These are phyloP conservation scores for Drosophila eugracilis DNA, from an alignment of 1,140 invertebrate species.

Conservation along the genomic window DNA sequence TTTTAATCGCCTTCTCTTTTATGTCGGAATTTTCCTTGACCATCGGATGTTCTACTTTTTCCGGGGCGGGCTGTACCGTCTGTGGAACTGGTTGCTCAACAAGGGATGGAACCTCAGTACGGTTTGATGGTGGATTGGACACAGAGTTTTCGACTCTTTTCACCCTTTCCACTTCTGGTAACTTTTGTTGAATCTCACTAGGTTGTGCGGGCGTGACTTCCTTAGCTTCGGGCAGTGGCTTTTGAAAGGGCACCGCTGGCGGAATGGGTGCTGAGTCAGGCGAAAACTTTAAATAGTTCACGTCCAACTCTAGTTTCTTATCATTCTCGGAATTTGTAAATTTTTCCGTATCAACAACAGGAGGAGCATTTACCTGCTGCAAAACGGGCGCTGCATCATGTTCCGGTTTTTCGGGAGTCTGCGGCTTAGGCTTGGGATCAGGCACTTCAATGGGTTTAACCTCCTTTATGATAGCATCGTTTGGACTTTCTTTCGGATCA, in stretches of 20 bases:
- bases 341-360: background rate
- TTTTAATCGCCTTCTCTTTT: slow-evolving; percentile 55
- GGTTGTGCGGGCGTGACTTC: background rate
- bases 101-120: background rate
- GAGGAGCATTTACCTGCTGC: background rate
- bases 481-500: slow-evolving; percentile 7
- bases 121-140: background rate
- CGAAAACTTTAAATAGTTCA: slow-evolving; percentile 23
- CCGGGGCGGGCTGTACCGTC: background rate
- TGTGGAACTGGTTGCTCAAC: slow-evolving; percentile 1
- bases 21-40: slow-evolving; percentile 21
- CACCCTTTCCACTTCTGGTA: slow-evolving; percentile 4
- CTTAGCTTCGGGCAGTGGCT: slow-evolving; percentile 1
- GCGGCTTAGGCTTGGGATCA: slow-evolving; percentile 22
- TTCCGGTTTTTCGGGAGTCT: slow-evolving; percentile 21
- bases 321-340: background rate
- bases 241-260: background rate
- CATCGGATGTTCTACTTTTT: slow-evolving; percentile 4
- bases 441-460: slow-evolving; percentile 7
- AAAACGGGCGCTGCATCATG: background rate
- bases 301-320: slow-evolving; percentile 25
- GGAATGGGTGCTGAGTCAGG: slow-evolving; percentile 15
- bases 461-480: slow-evolving; percentile 16
- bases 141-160: slow-evolving; percentile 13
- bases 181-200: background rate